Percentiles rank a stretch among this genome's conserved stretches.
Evolutionary conservation across 2,888 invertebrate genomes (phyloP).

Genomic region (Steinernema hermaphroditum): DNA sequence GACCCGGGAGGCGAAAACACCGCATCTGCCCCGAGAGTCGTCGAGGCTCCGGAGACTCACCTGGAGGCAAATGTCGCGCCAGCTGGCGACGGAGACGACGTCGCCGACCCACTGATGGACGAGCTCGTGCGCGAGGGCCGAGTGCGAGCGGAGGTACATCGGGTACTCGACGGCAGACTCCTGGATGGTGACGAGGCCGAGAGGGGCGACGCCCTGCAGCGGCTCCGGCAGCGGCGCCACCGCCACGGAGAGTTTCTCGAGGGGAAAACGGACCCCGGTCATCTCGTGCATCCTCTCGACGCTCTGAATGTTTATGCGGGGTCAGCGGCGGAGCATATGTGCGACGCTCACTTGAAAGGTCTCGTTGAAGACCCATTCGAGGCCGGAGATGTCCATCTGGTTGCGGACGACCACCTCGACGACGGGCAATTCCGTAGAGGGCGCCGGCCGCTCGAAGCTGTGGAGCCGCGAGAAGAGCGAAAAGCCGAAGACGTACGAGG

Average conservation of each 20-base stretch:
- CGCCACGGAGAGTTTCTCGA: slow-evolving; percentile 1
- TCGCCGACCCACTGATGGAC: slow-evolving; percentile 35
- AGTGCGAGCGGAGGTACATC: neutral
- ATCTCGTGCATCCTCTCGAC: slow-evolving; percentile 12
- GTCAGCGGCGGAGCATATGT: neutral
- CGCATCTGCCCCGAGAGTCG: too few species aligned
- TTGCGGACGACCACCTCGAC: neutral
- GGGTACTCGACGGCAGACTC: slow-evolving; percentile 23
- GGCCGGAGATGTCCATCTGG: neutral
- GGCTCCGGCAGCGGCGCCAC: neutral
- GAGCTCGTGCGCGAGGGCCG: slow-evolving; percentile 28
- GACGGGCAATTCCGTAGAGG: neutral
- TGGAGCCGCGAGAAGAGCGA: neutral
- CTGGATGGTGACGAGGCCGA: slow-evolving; percentile 25
- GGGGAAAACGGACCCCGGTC: slow-evolving; percentile 17
- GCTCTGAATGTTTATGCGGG: slow-evolving; percentile 17
- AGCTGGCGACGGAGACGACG: slow-evolving; percentile 30
- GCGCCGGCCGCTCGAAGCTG: neutral
- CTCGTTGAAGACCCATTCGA: slow-evolving; percentile 13
- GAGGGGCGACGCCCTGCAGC: neutral
- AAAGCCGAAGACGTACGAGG: slow-evolving; percentile 33
- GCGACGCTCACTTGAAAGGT: neutral
- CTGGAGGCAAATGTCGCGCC: slow-evolving; percentile 33
- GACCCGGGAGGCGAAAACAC: slow-evolving; percentile 10
- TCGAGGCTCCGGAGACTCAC: slow-evolving; percentile 10